Conservation (phyloP, 2,888 invertebrate species). For the Cheilosia impressa region DNA sequence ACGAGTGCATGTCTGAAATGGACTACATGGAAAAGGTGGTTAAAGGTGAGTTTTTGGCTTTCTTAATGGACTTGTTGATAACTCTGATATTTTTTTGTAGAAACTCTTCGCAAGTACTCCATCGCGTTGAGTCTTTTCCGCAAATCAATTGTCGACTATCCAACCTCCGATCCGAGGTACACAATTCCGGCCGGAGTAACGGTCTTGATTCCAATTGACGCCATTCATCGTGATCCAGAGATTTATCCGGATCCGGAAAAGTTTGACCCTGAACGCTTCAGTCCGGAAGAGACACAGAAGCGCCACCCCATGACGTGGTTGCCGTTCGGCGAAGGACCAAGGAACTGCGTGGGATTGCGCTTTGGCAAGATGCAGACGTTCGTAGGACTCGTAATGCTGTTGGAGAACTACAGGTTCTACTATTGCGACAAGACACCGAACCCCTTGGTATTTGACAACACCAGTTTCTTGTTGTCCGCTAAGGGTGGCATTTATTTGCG, state of each 20-base stretch:
- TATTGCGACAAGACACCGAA: conserved; percentile 58
- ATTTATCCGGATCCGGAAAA: conserved; percentile 85
- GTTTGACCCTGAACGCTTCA: conserved; percentile 86
- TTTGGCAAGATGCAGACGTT: conserved; percentile 67
- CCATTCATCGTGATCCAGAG: conserved; percentile 85
- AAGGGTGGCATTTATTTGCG: conserved; percentile 74
- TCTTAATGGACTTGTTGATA: not conserved
- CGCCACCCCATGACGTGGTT: conserved; percentile 82
- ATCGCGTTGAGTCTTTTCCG: conserved; percentile 84
- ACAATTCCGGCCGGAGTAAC: conserved; percentile 82
- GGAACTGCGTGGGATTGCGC: conserved; percentile 81
- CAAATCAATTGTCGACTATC: conserved; percentile 83
- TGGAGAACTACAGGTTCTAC: conserved; percentile 45
- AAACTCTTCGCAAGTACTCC: conserved; percentile 86
- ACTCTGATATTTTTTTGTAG: conserved; percentile 78
- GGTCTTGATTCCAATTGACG: conserved; percentile 78
- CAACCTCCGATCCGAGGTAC: conserved; percentile 83
- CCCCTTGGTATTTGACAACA: conserved; percentile 49
- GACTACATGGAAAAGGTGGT: conserved; percentile 80
- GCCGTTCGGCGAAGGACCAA: conserved; percentile 81
- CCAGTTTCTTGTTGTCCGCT: conserved; percentile 28
- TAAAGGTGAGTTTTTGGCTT: conserved; percentile 77
- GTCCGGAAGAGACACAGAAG: conserved; percentile 84
- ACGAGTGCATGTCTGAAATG: conserved; percentile 80
- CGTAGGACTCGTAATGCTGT: conserved; percentile 30